Base-by-base conservation (phyloP, 2,888 invertebrate genomes). In the Acrobasis repandana region DNA sequence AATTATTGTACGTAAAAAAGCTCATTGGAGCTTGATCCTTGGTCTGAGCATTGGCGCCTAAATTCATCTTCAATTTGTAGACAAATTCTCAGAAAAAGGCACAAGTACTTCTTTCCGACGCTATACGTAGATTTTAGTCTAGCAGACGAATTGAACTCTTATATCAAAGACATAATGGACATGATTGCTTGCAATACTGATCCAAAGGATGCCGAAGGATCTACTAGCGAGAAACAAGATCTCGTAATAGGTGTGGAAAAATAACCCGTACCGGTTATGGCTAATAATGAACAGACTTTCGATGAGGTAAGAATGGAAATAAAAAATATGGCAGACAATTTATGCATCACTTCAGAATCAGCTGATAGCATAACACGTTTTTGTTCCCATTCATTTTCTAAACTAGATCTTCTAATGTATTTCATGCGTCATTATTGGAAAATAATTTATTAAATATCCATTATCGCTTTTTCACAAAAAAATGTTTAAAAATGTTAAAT, bases 281-380 rank as follows among this genome's bases (percentile, higher is more conserved):
- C 67, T 67, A 81, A 81, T 79, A 81, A 82, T 83, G 80, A 78
- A 76, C 65, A 67, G 71, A 74, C 75, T 80, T 80, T 78, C 76
- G 82, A 83, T 83, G 85, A 85, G 84, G 85, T 83, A 86, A 84
- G 82, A 77, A 79, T 75, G 65, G 67, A 65, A 74, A 73, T 73
- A 77, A 75, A 82, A 43, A 76, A 75, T 63, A 74, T 61, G 62
- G 69, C 65, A 67, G 68, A 70, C 70, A 74, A 84, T 82, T 78
- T 82, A 86, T 87, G 83, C 88, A 84, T 83, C 71, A 68, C 67
- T 64, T 62, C 63, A 69, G 69, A 73, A 86, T 90, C 90, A 90
- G 91, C 90, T 91, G 91, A 89, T 86, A 74, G 70, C 65, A 66
- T 78, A 83, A 88, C 85, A 69, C 72, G 86, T 88, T 85, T 85